These are phyloP conservation scores for Saguinus imperator DNA, from an alignment of 2,113 vertebrate species.

Conservation along the genomic window DNA sequence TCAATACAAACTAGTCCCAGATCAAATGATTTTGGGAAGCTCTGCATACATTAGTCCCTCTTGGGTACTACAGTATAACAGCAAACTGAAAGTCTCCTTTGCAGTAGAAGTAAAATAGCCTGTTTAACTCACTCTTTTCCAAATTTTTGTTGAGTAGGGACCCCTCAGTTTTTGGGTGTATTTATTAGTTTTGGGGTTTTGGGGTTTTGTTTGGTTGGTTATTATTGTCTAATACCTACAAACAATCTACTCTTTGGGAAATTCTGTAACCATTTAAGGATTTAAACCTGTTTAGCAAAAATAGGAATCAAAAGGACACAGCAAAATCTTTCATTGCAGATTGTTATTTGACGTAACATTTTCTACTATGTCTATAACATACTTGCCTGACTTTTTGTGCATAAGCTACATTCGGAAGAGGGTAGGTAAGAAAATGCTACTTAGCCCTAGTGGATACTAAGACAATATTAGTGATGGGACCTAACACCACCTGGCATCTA, in stretches of 20 bases:
- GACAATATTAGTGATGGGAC: background rate
- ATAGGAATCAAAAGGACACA: background rate
- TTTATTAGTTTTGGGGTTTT: background rate
- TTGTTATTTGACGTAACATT: background rate
- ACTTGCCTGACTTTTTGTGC: background rate
- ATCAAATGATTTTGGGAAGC: background rate
- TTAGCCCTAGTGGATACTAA: background rate
- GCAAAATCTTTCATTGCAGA: background rate
- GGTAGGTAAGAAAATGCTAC: background rate
- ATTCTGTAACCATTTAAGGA: background rate
- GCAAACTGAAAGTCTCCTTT: background rate
- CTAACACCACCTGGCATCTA: background rate
- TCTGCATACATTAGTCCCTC: background rate
- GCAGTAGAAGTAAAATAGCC: background rate
- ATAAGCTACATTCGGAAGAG: background rate
- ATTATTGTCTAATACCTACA: background rate
- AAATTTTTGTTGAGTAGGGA: background rate
- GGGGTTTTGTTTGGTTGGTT: background rate
- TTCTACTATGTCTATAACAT: background rate
- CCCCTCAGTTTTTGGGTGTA: background rate
- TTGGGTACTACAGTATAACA: background rate
- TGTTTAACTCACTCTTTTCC: background rate
- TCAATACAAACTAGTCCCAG: background rate
- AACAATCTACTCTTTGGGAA: background rate
- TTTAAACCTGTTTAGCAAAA: slow-evolving; percentile 1